Conservation (phyloP, 2,888 invertebrate species). For the Lepidocyrtinus sp. region DNA sequence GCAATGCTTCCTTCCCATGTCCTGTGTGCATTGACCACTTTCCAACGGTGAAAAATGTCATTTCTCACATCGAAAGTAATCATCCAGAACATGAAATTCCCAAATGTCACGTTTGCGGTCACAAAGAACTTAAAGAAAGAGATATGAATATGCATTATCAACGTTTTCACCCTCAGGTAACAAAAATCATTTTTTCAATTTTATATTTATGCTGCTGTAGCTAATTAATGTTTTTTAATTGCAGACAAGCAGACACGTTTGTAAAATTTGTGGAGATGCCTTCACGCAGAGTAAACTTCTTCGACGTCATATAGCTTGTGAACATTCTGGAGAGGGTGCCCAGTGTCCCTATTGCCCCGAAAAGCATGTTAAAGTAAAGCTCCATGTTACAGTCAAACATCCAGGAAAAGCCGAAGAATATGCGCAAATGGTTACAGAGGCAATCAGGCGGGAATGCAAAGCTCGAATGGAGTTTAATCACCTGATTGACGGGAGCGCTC, state of each 20-base stretch:
- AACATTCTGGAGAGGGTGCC: constrained; percentile 16
- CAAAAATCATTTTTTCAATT: not conserved
- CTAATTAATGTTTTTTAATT: not conserved
- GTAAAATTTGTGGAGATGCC: constrained; percentile 13
- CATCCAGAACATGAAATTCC: constrained; percentile 33
- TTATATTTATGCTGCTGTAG: not conserved
- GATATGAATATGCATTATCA: constrained; percentile 40
- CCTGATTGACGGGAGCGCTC: constrained; percentile 16
- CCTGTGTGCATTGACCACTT: not conserved
- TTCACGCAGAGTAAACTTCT: constrained; percentile 23
- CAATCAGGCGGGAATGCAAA: constrained; percentile 24
- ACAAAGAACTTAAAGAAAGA: constrained; percentile 36
- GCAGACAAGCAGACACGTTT: constrained; percentile 6
- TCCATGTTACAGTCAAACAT: constrained; percentile 37
- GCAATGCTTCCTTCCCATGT: constrained; percentile 3
- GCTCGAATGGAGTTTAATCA: constrained; percentile 36
- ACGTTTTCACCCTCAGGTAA: constrained; percentile 23
- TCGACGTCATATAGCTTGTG: constrained; percentile 13
- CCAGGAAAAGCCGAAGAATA: constrained; percentile 40
- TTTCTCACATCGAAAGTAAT: constrained; percentile 15
- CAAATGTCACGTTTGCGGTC: constrained; percentile 30
- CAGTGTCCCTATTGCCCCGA: constrained; percentile 48
- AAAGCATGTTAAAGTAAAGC: constrained; percentile 38
- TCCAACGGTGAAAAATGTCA: not conserved
- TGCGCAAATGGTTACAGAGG: not conserved